Evolutionary conservation across 2,888 invertebrate genomes (phyloP).

Genomic region (Eupithecia subfuscata): DNA sequence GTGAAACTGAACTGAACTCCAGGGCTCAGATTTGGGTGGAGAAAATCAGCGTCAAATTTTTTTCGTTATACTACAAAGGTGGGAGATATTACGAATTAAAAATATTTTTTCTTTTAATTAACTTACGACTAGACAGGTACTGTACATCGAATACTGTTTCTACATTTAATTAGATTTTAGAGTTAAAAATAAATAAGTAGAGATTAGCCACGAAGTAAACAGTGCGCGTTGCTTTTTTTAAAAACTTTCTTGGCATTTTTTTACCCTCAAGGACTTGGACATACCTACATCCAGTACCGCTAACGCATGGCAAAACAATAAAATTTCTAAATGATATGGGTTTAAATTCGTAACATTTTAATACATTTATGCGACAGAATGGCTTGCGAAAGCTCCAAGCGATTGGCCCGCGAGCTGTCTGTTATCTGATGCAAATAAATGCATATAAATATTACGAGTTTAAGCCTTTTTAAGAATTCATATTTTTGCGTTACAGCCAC

Average conservation of each 20-base stretch:
- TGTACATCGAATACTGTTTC: conserved; percentile 77
- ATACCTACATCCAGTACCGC: neutral
- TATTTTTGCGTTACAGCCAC: neutral
- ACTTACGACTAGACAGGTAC: conserved; percentile 83
- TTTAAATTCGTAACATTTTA: neutral
- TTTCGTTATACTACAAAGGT: conserved; percentile 51
- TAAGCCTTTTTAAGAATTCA: neutral
- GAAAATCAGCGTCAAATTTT: neutral
- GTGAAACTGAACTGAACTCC: neutral
- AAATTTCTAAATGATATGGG: neutral
- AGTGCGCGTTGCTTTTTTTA: neutral
- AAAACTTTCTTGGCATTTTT: neutral
- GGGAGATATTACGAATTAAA: conserved; percentile 52
- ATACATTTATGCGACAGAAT: neutral
- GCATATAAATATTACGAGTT: neutral
- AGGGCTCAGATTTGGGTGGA: neutral
- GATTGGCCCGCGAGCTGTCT: neutral
- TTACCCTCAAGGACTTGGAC: neutral
- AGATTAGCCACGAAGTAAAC: conserved; percentile 25
- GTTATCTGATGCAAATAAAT: neutral
- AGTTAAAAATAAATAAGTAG: conserved; percentile 48
- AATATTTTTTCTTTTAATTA: conserved; percentile 56
- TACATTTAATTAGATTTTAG: conserved; percentile 44
- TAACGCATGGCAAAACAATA: neutral
- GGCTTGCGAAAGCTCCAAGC: neutral